These are phyloP conservation scores for Pseudorhombus dupliciocellatus DNA, from an alignment of 2,113 vertebrate species.

Conservation along the genomic window DNA sequence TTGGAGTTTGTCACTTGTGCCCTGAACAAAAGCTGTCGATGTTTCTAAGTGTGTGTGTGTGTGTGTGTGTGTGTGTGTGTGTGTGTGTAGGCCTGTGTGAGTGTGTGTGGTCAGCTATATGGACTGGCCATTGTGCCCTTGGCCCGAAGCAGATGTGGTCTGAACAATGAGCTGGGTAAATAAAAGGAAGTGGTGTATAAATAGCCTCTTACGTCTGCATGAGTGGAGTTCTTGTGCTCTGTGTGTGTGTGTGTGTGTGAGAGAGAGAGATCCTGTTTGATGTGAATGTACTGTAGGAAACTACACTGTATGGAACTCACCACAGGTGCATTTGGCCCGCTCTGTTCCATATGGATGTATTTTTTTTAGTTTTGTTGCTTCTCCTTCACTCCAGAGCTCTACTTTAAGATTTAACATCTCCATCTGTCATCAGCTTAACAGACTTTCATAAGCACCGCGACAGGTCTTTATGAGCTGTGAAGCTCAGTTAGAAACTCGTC, in stretches of 20 bases:
- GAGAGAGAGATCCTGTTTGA: slow-evolving; percentile 58
- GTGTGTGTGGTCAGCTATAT: slow-evolving; percentile 69
- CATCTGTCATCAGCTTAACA: background rate
- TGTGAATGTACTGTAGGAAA: slow-evolving; percentile 61
- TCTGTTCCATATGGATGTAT: background rate
- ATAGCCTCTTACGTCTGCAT: slow-evolving; percentile 74
- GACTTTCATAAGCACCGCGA: background rate
- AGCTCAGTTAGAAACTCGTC: slow-evolving; percentile 34
- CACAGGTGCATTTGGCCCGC: slow-evolving; percentile 52
- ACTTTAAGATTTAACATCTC: background rate
- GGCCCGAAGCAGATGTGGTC: slow-evolving; percentile 83
- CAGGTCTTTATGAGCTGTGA: slow-evolving; percentile 39
- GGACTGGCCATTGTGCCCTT: slow-evolving; percentile 77
- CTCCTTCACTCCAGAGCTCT: background rate
- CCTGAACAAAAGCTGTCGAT: slow-evolving; percentile 59
- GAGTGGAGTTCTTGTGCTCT: slow-evolving; percentile 55
- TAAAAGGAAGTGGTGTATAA: slow-evolving; percentile 86
- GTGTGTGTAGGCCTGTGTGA: slow-evolving; percentile 35
- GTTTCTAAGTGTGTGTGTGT: slow-evolving; percentile 46
- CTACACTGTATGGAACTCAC: slow-evolving; percentile 34
- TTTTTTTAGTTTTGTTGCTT: background rate
- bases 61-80: slow-evolving; percentile 40
- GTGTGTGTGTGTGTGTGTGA: slow-evolving; percentile 16
- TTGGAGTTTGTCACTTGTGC: slow-evolving; percentile 47
- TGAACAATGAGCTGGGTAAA: slow-evolving; percentile 87